phyloP scores from a whole-genome alignment of 1,140 invertebrate genomes.

The Zaprionus taronus region DNA sequence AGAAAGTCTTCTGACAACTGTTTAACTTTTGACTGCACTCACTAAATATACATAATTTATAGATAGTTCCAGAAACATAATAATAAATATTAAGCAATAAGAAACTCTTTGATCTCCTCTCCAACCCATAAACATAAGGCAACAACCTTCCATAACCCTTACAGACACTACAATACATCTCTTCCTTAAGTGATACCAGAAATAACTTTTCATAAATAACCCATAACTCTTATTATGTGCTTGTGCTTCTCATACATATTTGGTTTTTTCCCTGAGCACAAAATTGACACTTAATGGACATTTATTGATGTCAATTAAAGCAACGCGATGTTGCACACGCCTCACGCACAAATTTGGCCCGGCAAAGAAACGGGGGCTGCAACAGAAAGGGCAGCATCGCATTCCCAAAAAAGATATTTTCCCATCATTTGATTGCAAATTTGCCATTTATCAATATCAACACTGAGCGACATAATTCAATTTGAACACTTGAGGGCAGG shows the following conservation, averaged over 20 bases:
- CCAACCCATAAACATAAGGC: neutral
- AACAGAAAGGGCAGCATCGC: neutral
- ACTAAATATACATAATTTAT: neutral
- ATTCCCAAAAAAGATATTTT: conserved; percentile 39
- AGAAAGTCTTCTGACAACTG: too few species aligned
- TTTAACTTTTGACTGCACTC: too few species aligned
- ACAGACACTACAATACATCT: neutral
- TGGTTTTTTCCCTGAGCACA: neutral
- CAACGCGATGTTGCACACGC: conserved; percentile 14
- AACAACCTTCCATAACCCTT: neutral
- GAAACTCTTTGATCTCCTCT: neutral
- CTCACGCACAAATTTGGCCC: conserved; percentile 51
- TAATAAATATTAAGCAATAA: too few species aligned
- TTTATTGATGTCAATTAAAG: conserved; percentile 59
- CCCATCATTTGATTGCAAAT: conserved; percentile 68
- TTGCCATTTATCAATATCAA: conserved; percentile 78
- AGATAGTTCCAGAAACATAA: neutral
- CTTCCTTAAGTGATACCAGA: neutral
- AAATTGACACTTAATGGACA: conserved; percentile 9
- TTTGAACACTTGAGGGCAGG: conserved; percentile 40
- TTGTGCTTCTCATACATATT: neutral
- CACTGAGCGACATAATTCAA: conserved; percentile 66
- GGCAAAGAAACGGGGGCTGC: neutral
- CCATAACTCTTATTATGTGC: conserved; percentile 20
- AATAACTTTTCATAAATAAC: conserved; percentile 19